phyloP scores from a whole-genome alignment of 1,140 invertebrate species.

The Callitettix versicolor region DNA sequence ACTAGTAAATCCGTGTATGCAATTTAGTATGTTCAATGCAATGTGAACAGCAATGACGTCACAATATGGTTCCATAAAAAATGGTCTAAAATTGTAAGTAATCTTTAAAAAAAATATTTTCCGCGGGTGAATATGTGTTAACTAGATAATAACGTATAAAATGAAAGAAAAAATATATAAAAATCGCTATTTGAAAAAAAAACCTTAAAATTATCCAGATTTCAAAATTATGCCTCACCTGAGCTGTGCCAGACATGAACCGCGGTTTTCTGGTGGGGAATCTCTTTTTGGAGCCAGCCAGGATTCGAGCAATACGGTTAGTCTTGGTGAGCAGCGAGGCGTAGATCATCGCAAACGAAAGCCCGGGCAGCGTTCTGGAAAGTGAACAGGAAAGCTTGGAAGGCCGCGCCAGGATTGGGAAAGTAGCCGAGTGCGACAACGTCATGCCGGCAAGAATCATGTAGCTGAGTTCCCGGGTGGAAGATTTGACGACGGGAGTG shows the following conservation, averaged over 20 bases:
- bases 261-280: slow-evolving; percentile 69
- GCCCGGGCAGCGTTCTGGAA: slow-evolving; percentile 55
- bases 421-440: slow-evolving; percentile 43
- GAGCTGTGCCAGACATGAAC: slow-evolving; percentile 43
- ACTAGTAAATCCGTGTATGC: too few species aligned
- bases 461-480: slow-evolving; percentile 55
- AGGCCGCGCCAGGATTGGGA: slow-evolving; percentile 63
- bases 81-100: too few species aligned
- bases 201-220: too few species aligned
- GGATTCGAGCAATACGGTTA: slow-evolving; percentile 72
- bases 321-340: slow-evolving; percentile 75
- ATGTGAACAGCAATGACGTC: too few species aligned
- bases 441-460: slow-evolving; percentile 52
- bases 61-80: too few species aligned
- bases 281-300: slow-evolving; percentile 69
- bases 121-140: too few species aligned
- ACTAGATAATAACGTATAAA: too few species aligned
- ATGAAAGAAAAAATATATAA: too few species aligned
- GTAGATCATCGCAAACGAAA: slow-evolving; percentile 76
- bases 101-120: too few species aligned
- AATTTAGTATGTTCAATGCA: too few species aligned
- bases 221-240: too few species aligned
- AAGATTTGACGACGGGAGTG: slow-evolving; percentile 59
- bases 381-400: slow-evolving; percentile 52
- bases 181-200: too few species aligned